Evolutionary conservation across 2,797 vertebrate genomes (phyloP).

Genomic region (Linurgus olivaceus): DNA sequence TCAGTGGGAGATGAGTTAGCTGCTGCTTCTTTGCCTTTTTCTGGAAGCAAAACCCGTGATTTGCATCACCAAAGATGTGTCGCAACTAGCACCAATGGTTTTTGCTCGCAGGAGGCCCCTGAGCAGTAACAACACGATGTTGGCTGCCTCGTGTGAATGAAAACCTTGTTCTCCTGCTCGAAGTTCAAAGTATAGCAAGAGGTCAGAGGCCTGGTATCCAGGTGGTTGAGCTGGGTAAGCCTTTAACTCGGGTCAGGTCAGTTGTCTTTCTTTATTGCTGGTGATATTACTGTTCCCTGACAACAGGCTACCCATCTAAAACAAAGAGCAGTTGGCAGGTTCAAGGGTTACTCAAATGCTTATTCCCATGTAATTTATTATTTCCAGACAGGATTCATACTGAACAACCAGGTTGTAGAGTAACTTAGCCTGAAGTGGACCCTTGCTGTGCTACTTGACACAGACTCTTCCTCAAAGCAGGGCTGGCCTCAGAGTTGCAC

Average conservation of each 20-base stretch:
- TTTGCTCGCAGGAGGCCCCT: accelerated
- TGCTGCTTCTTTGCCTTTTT: not conserved
- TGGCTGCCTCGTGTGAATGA: not conserved
- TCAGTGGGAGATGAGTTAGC: not conserved
- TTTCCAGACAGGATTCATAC: not conserved
- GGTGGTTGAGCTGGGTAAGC: not conserved
- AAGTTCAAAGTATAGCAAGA: not conserved
- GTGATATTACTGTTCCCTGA: not conserved
- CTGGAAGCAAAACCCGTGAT: not conserved
- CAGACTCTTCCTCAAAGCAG: not conserved
- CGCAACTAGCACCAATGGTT: accelerated
- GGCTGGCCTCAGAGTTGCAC: not conserved
- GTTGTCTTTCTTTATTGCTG: not conserved
- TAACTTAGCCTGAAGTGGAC: not conserved
- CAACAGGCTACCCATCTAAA: accelerated
- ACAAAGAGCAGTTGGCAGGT: not conserved
- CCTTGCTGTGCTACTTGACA: not conserved
- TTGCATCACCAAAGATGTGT: accelerated
- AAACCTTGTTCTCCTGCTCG: not conserved
- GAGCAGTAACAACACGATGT: not conserved
- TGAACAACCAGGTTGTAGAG: not conserved
- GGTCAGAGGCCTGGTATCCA: not conserved
- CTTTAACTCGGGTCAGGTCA: not conserved
- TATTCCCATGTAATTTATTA: not conserved
- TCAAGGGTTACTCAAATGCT: not conserved